A percentile compares a stretch with the other conserved stretches of the same genome.
Evolutionary conservation across 2,888 invertebrate species (phyloP).

Genomic region (Salpingus planirostris): DNA sequence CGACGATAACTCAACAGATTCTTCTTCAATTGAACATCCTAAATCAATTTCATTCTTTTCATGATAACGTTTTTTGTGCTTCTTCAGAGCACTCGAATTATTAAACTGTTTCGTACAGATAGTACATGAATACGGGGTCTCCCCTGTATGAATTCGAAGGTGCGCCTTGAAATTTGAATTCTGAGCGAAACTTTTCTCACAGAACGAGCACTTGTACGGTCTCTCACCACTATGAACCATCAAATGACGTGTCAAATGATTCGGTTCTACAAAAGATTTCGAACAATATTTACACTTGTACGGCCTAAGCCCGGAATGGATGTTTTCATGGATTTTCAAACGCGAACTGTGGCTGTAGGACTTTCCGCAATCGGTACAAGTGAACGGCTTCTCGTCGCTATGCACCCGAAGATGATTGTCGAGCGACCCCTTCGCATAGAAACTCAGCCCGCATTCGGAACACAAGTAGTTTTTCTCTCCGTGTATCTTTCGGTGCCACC

Average conservation of each 20-base stretch:
- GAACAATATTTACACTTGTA: conserved; percentile 39
- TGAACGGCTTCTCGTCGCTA: conserved; percentile 30
- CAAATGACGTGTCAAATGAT: conserved; percentile 29
- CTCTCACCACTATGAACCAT: conserved; percentile 30
- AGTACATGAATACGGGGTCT: conserved; percentile 39
- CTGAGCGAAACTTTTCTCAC: conserved; percentile 34
- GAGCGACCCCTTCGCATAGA: conserved; percentile 21
- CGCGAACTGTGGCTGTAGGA: conserved; percentile 28
- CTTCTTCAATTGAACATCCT: no score
- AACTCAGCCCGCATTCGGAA: conserved; percentile 22
- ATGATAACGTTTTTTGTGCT: conserved; percentile 18
- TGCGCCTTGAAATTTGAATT: conserved; percentile 40
- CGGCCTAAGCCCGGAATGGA: conserved; percentile 31
- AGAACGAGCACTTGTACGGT: conserved; percentile 21
- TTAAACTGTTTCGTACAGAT: conserved; percentile 36
- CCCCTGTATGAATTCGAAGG: conserved; percentile 38
- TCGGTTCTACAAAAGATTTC: conserved; percentile 29
- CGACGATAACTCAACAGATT: no score
- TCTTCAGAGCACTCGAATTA: conserved; percentile 19
- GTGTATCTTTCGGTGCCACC: conserved; percentile 17
- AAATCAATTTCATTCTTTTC: no score
- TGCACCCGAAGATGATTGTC: conserved; percentile 26
- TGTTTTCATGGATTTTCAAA: conserved; percentile 29
- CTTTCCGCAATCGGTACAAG: conserved; percentile 29
- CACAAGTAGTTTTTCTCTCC: conserved; percentile 22